Evolutionary conservation across 2,888 invertebrate species (phyloP), one percentile per base, ranked within the genome.

Genomic region (Lasius platythorax): DNA sequence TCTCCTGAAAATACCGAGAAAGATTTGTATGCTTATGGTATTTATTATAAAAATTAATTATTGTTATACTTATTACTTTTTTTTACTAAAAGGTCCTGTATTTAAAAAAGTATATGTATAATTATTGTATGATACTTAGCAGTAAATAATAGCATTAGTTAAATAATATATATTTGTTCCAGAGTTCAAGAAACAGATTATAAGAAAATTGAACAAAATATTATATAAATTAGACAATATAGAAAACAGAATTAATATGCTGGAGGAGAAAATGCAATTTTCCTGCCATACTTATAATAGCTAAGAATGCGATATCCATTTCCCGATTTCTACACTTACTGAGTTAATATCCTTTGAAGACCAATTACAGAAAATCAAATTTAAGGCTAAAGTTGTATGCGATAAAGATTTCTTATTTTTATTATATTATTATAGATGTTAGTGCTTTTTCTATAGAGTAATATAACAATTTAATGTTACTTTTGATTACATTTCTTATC

Each of bases 241-340:
- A 1, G 37, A 63, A n/a, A 63, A 37, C 4, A 63, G 33, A 63
- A 4, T 63, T 18, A 18, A 37, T 64, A 37, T 64, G 11, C 3
- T 37, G n/a, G 18, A 64, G 3, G 64, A 64, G 56, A 63, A 58
- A 30, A 58, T 58, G 5, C 58, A 58, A 28, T 15, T 30, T 61
- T 61, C 61, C 61, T 23, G 15, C 2, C 61, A 61, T 58, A 8
- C 28, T 61, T 61, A 61, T n/a, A 15, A 30, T 30, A 30, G 6
- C n/a, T 0, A 28, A 30, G 61, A 61, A 61, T 30, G 9, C 18
- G 64, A 64, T n/a, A n/a, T 64, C n/a, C 33, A 64, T 33, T 64
- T 64, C 2, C 64, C 64, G 64, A 64, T 37, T 30, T 64, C 63
- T 63, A 63, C 64, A 64, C 11, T 64, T 37, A 64, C n/a, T 64